Percentiles rank a stretch among this genome's conserved stretches.
Conservation (phyloP, 2,888 invertebrate species). For the Pristionchus exspectatus region DNA sequence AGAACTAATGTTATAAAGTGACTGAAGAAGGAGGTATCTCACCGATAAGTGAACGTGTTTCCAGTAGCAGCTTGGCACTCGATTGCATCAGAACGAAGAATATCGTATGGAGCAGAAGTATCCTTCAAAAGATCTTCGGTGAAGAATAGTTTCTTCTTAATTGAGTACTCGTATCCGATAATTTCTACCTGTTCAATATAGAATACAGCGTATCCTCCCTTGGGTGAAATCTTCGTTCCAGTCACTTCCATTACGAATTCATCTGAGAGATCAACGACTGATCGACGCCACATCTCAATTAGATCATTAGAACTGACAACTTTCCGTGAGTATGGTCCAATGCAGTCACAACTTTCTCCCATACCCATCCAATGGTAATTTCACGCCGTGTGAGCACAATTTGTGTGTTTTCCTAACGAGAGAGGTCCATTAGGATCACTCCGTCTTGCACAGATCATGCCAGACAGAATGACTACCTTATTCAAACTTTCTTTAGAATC, state of each 20-base stretch:
- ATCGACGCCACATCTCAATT: slow-evolving; percentile 71
- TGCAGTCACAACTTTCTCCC: background rate
- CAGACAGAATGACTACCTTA: background rate
- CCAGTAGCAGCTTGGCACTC: slow-evolving; percentile 72
- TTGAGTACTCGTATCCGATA: background rate
- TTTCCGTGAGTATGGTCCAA: background rate
- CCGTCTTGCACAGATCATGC: background rate
- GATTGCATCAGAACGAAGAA: slow-evolving; percentile 76
- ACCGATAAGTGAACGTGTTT: slow-evolving; percentile 73
- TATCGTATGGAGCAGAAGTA: slow-evolving; percentile 60
- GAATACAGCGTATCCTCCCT: slow-evolving; percentile 71
- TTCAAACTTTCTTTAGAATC: background rate
- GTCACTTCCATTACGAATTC: slow-evolving; percentile 74
- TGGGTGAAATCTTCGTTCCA: slow-evolving; percentile 72
- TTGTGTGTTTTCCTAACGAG: background rate
- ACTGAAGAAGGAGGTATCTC: background rate
- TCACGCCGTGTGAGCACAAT: background rate
- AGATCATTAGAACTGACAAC: background rate
- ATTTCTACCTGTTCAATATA: slow-evolving; percentile 73
- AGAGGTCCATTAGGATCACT: background rate
- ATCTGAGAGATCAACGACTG: slow-evolving; percentile 64
- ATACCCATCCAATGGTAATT: background rate
- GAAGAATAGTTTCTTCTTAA: slow-evolving; percentile 53
- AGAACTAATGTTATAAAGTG: no score
- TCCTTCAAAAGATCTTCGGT: slow-evolving; percentile 53